Conservation (phyloP, 2,113 vertebrate species). For the Hippocampus comes region DNA sequence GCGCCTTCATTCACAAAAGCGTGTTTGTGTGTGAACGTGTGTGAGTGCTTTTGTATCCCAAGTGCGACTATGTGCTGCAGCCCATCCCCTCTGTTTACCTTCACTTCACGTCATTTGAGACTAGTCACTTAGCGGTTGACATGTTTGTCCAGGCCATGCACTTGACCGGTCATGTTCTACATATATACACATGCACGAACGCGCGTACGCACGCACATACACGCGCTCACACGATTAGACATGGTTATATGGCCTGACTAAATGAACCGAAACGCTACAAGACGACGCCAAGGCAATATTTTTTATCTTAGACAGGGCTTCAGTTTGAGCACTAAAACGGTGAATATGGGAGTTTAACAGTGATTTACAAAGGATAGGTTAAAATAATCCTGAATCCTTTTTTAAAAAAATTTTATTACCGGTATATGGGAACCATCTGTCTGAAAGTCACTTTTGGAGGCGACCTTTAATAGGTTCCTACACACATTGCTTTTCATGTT, state of each 20-base stretch:
- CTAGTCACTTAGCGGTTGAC: conserved; percentile 48
- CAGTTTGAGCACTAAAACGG: too few relatives aligned
- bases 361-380: too few relatives aligned
- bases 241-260: background rate
- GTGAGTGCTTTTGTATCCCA: conserved; percentile 38
- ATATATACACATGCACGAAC: conserved; percentile 16
- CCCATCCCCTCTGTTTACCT: conserved; percentile 35
- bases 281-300: too few relatives aligned
- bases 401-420: too few relatives aligned
- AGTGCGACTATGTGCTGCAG: conserved; percentile 44
- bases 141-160: conserved; percentile 48
- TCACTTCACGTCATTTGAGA: conserved; percentile 33
- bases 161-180: conserved; percentile 34
- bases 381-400: too few relatives aligned
- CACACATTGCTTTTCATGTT: too few relatives aligned
- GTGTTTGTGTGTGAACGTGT: conserved; percentile 2
- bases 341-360: too few relatives aligned
- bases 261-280: too few relatives aligned
- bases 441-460: too few relatives aligned
- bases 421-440: too few relatives aligned
- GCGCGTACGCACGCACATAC: conserved; percentile 4
- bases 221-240: background rate
- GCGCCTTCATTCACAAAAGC: background rate
- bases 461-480: too few relatives aligned
- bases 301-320: too few relatives aligned